phyloP scores from a whole-genome alignment of 2,113 vertebrate genomes.

The Platichthys flesus region DNA sequence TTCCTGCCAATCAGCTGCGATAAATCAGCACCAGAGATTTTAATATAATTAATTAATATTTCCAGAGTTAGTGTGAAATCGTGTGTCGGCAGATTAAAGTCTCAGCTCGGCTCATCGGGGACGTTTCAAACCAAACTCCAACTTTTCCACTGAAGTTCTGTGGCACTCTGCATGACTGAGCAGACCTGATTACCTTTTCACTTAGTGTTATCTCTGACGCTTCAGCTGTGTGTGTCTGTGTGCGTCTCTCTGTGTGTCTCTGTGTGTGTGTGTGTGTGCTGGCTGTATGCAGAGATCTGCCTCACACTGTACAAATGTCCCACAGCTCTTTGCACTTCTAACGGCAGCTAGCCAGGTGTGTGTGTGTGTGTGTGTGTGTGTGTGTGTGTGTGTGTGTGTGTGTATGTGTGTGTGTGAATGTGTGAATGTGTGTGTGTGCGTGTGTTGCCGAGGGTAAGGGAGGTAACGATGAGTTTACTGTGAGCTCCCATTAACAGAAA shows the following conservation, averaged over 20 bases:
- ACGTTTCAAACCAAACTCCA: slow-evolving; percentile 8
- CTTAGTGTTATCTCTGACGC: slow-evolving; percentile 53
- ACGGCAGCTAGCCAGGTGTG: slow-evolving; percentile 39
- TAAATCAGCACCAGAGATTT: too few species aligned
- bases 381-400: not conserved
- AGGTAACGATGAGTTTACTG: slow-evolving; percentile 35
- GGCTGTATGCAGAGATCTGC: slow-evolving; percentile 28
- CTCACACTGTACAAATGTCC: slow-evolving; percentile 32
- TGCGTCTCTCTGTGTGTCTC: slow-evolving; percentile 18
- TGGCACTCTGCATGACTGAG: slow-evolving; percentile 46
- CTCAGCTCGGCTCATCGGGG: not conserved
- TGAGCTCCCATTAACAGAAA: slow-evolving; percentile 44
- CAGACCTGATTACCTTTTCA: slow-evolving; percentile 59
- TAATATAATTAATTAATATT: too few species aligned
- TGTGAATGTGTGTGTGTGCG: not conserved
- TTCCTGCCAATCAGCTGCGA: too few species aligned
- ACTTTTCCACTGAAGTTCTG: slow-evolving; percentile 31
- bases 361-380: slow-evolving; percentile 2
- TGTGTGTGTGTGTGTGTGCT: slow-evolving; percentile 2
- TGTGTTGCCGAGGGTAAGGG: slow-evolving; percentile 1
- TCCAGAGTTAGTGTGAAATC: not conserved
- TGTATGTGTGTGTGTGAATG: too few species aligned
- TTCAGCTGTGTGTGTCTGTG: slow-evolving; percentile 44
- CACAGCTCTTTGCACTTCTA: slow-evolving; percentile 44
- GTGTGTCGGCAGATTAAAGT: not conserved